Evolutionary conservation across 2,888 invertebrate genomes (phyloP).

Genomic region (Fissipunctia ypsillon): DNA sequence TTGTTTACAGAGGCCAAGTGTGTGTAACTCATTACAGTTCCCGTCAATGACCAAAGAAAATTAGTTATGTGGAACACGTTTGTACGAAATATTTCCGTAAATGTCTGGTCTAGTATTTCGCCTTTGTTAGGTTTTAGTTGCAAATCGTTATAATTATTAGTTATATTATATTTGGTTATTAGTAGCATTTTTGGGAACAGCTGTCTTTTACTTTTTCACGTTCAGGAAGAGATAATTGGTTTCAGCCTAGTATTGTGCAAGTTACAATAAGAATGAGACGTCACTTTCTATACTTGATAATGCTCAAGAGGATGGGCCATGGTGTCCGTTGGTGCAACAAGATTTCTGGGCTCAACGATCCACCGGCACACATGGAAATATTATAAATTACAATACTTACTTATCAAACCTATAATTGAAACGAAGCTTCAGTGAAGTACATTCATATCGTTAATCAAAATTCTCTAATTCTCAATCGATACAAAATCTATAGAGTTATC

Average conservation of each 20-base stretch:
- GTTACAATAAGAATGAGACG: background rate
- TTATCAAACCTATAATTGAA: constrained; percentile 11
- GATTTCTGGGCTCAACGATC: background rate
- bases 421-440: background rate
- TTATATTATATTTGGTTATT: constrained; percentile 7
- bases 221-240: background rate
- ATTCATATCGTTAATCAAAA: constrained; percentile 5
- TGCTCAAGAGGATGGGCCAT: background rate
- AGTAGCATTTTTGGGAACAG: background rate
- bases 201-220: background rate
- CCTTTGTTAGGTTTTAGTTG: constrained; percentile 29
- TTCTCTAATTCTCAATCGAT: constrained; percentile 2
- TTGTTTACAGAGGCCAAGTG: constrained; percentile 13
- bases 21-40: constrained; percentile 32
- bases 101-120: constrained; percentile 9
- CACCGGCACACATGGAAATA: too few species aligned
- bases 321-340: background rate
- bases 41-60: constrained; percentile 50
- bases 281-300: background rate
- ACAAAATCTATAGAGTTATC: constrained; percentile 27
- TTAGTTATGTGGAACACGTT: constrained; percentile 20
- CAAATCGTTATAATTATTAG: background rate
- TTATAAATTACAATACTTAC: background rate
- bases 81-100: constrained; percentile 9
- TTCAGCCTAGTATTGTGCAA: background rate